Evolutionary conservation across 2,113 vertebrate genomes (phyloP).

Genomic region (Perca schrenkii): DNA sequence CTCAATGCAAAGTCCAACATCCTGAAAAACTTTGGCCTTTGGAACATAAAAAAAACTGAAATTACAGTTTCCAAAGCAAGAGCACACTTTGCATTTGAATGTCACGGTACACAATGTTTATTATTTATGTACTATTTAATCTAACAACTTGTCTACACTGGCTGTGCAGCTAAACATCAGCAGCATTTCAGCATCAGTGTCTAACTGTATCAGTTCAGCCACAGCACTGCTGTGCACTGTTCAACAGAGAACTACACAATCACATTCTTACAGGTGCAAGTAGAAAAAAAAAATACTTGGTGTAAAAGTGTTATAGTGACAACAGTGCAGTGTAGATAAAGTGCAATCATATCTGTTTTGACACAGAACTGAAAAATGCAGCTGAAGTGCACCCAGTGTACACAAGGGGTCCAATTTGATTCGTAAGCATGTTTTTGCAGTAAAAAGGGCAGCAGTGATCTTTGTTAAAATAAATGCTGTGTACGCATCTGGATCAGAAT

Average conservation of each 20-base stretch:
- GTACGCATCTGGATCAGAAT: not conserved
- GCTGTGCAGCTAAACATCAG: not conserved
- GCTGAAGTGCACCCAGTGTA: not conserved
- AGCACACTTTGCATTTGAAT: no score
- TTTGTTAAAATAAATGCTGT: conserved; percentile 2
- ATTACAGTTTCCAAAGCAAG: no score
- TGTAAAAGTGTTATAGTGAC: not conserved
- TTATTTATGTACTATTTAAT: not conserved
- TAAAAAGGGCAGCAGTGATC: not conserved
- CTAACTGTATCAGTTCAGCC: not conserved
- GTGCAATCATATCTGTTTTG: not conserved
- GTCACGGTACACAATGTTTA: no score
- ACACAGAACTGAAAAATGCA: not conserved
- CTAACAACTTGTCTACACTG: not conserved
- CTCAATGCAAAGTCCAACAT: no score
- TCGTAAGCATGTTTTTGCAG: not conserved
- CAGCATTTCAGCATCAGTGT: not conserved
- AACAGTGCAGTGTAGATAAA: not conserved
- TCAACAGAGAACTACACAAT: not conserved
- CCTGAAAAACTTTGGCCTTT: no score
- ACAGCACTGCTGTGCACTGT: not conserved
- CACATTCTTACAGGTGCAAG: not conserved
- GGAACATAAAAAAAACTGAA: no score
- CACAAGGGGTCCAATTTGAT: not conserved
- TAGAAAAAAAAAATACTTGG: not conserved